phyloP scores from a whole-genome alignment of 2,888 invertebrate species.

The Synergus itoensis region DNA sequence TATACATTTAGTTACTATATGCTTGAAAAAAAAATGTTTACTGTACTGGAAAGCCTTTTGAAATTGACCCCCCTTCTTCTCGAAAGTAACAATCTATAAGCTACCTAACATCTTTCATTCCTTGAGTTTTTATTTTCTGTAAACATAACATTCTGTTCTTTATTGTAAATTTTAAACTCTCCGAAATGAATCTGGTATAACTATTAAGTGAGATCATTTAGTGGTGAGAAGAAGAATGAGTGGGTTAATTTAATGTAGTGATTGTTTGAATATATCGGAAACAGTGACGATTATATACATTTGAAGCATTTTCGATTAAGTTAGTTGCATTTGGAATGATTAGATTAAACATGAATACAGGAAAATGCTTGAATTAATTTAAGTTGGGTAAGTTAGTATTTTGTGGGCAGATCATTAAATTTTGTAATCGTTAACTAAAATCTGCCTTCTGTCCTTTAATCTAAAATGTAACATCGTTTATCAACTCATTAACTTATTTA shows the following conservation, averaged over 20 bases:
- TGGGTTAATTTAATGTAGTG: not conserved
- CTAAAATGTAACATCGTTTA: not conserved
- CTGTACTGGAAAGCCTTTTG: not conserved
- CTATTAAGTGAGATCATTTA: not conserved
- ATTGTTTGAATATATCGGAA: not conserved
- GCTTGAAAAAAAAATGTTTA: not conserved
- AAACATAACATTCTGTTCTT: too few relatives aligned
- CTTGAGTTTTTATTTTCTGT: too few relatives aligned
- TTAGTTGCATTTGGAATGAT: conserved; percentile 1
- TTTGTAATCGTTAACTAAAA: not conserved
- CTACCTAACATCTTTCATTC: too few relatives aligned
- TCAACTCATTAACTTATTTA: not conserved
- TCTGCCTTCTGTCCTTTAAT: not conserved
- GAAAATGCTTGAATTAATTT: conserved; percentile 1
- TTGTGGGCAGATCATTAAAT: not conserved
- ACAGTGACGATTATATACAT: not conserved
- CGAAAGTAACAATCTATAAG: not conserved
- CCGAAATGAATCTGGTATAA: too few relatives aligned
- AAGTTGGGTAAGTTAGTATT: not conserved
- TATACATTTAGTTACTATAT: too few relatives aligned
- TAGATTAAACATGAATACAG: not conserved
- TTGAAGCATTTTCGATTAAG: not conserved
- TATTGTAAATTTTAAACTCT: too few relatives aligned
- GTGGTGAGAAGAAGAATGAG: not conserved
- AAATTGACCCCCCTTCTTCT: not conserved